Conservation (phyloP, 2,113 vertebrate genomes). For the Crypturellus undulatus region DNA sequence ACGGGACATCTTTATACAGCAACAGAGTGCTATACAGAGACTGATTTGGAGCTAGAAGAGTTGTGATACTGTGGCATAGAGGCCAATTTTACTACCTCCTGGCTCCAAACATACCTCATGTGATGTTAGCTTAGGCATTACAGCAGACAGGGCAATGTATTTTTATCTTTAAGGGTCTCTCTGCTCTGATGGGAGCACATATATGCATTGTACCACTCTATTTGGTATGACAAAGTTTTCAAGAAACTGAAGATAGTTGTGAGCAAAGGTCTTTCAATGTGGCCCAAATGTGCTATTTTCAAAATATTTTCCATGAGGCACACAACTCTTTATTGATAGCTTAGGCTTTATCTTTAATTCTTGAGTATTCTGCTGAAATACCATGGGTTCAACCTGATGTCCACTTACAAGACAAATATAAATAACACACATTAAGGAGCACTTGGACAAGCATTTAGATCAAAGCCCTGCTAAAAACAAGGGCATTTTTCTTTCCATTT, state of each 20-base stretch:
- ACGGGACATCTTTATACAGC: neutral
- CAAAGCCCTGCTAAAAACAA: neutral
- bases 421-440: neutral
- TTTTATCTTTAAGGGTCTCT: neutral
- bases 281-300: neutral
- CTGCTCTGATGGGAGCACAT: rapidly evolving
- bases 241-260: neutral
- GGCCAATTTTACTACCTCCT: neutral
- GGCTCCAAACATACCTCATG: neutral
- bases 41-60: neutral
- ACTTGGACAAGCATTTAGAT: neutral
- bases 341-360: neutral
- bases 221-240: neutral
- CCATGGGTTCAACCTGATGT: neutral
- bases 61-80: neutral
- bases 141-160: neutral
- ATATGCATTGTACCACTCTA: neutral
- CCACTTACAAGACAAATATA: neutral
- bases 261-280: neutral
- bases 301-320: neutral
- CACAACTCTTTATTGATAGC: neutral
- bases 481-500: neutral
- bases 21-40: neutral
- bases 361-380: neutral
- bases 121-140: neutral